Evolutionary conservation across 1,140 invertebrate genomes (phyloP), one percentile per base, ranked within the genome.

Genomic region (Rhopalosiphum padi): DNA sequence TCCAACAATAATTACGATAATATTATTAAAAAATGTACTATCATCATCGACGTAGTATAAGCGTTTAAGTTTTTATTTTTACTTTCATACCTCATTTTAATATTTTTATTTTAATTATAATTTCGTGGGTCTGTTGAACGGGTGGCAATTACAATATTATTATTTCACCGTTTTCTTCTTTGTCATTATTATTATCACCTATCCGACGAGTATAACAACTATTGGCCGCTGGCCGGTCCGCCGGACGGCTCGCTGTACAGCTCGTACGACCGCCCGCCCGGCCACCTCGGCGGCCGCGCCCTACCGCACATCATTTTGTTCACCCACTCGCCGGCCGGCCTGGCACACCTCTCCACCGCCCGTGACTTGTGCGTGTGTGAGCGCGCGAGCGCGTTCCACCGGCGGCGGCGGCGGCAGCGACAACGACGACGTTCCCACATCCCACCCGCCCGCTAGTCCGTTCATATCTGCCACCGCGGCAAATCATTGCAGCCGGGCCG

Each of bases 401-500:
- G 30, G 46, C 8, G 46, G 46, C 46, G 46, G n/a, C 46, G 46
- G 25, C 46, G n/a, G 43, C 86, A 35, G 37, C 86, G 85, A 82
- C 82, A 35, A 83, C 35, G 22, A 85, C 82, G 41, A 85, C 83
- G 37, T 43, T 41, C 41, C 37, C 83, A 15, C 41, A 11, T 41
- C n/a, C 46, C 18, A 25, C 87, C 48, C 30, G 2, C 30, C 48
- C 30, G 46, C 43, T 15, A 46, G 48, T 25, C 86, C 4, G 4
- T 60, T 46, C 86, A 22, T 87, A 87, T 87, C 86, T 87, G 86
- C 86, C 86, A 48, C 37, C 51, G 89, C 53, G n/a, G 89, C 89
- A 60, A 91, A 91, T 91, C 90, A 91, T 91, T 91, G 90, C 18
- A 77, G 60, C 90, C 90, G 60, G 90, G 90, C 41, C 60, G 90